A percentile compares a stretch with the other conserved stretches of the same genome.
Evolutionary conservation across 2,113 vertebrate species (phyloP).

Genomic region (Cephalopholis sonnerati): DNA sequence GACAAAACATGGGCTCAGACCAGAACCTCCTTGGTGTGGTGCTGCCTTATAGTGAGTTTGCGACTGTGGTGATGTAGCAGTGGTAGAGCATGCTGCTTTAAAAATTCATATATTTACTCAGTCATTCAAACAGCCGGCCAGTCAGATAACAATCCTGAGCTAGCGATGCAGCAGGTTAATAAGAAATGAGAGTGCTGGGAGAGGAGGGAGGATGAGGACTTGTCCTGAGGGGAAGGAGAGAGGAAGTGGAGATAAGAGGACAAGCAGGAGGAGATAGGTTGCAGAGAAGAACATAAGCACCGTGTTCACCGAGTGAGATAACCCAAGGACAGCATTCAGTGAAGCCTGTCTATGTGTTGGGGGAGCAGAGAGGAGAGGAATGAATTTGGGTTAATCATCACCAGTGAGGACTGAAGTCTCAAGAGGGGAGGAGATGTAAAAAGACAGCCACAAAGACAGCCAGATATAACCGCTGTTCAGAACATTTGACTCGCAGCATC

Average conservation of each 20-base stretch:
- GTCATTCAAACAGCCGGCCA: no score
- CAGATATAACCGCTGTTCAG: conserved; percentile 51
- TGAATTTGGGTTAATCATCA: conserved; percentile 64
- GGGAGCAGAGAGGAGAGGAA: conserved; percentile 38
- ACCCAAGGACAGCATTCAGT: conserved; percentile 30
- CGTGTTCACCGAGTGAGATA: conserved; percentile 10
- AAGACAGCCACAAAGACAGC: conserved; percentile 38
- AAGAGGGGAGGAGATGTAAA: conserved; percentile 34
- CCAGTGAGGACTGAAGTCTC: conserved; percentile 39
- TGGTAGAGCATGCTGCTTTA: no score
- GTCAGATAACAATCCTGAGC: neutral
- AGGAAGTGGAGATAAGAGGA: conserved; percentile 32
- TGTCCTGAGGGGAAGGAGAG: conserved; percentile 8
- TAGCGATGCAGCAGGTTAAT: conserved; percentile 45
- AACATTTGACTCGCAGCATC: conserved; percentile 28
- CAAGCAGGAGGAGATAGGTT: conserved; percentile 32
- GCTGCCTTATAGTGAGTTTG: no score
- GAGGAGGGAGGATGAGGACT: conserved; percentile 20
- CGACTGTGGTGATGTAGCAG: no score
- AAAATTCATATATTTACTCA: no score
- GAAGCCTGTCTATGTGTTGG: conserved; percentile 21
- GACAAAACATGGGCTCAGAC: no score
- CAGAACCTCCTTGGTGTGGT: no score
- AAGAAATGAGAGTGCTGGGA: conserved; percentile 35
- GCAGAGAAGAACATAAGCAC: conserved; percentile 22